These are phyloP conservation scores for Semotilus atromaculatus DNA, from an alignment of 2,797 vertebrate species.

Conservation along the genomic window DNA sequence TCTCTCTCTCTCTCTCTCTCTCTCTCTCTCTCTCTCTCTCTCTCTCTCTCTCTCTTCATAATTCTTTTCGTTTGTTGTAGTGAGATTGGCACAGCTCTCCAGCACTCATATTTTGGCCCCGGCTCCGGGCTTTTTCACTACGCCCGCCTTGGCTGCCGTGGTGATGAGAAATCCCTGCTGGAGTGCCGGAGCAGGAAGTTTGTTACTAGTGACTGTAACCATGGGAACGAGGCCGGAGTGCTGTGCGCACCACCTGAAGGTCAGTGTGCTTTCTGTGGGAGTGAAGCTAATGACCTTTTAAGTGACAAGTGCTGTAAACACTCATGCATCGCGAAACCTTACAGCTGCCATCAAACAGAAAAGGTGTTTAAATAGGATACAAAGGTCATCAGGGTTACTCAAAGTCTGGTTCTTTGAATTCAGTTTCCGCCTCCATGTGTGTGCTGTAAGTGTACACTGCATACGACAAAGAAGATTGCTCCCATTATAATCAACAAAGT, in stretches of 20 bases:
- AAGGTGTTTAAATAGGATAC: slow-evolving; percentile 10
- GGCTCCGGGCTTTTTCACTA: slow-evolving; percentile 85
- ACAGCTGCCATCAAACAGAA: slow-evolving; percentile 19
- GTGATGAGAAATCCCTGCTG: slow-evolving; percentile 84
- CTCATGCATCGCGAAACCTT: slow-evolving; percentile 31
- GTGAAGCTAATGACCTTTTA: slow-evolving; percentile 42
- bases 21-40: slow-evolving; percentile 17
- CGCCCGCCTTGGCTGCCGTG: slow-evolving; percentile 86
- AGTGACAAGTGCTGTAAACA: slow-evolving; percentile 48
- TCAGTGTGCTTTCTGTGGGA: slow-evolving; percentile 69
- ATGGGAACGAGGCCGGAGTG: slow-evolving; percentile 81
- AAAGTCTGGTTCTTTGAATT: background rate
- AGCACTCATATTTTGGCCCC: slow-evolving; percentile 74
- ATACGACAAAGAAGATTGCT: slow-evolving; percentile 7
- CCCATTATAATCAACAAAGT: slow-evolving; percentile 24
- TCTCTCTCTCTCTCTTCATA: slow-evolving; percentile 16
- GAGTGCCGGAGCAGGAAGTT: slow-evolving; percentile 83
- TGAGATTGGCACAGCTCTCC: slow-evolving; percentile 84
- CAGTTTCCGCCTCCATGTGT: background rate
- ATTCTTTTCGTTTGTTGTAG: slow-evolving; percentile 65
- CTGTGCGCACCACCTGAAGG: slow-evolving; percentile 87
- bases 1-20: slow-evolving; percentile 16
- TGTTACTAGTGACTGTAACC: slow-evolving; percentile 82
- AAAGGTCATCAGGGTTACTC: slow-evolving; percentile 10
- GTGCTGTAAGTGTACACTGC: background rate